Base-by-base conservation (phyloP, 2,888 invertebrate species). In the Sphaerophoria rueppellii region DNA sequence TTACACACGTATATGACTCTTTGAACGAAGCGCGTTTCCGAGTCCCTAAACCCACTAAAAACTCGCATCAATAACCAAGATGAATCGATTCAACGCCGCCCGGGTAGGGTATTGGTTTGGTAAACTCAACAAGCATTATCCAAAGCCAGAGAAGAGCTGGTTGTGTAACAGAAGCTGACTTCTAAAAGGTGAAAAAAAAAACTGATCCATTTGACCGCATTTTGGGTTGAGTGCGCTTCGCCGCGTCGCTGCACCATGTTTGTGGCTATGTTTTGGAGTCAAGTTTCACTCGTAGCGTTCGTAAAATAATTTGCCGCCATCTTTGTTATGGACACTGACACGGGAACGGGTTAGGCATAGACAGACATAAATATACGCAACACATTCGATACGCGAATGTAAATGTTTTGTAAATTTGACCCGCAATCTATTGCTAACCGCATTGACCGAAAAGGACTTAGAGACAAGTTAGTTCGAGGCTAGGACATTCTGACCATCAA, bases 371-470 rank as follows among this genome's bases (percentile, higher is more conserved):
- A 40, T n/a, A 54, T n/a, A 34, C 14, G 37, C 35, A 2, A 34
- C 46, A 57, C 0, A 9, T 16, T 43, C 43, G 40, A 1, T 6
- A 40, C 16, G 16, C 6, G 6, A 3, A 43, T 43, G 11, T 43
- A 9, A 67, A 14, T 14, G 14, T 75, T 71, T 65, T 34, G 52
- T 67, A 48, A 76, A 71, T 75, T 79, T 79, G 37, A 60, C 67
- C 72, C 24, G 60, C 58, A 60, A 74, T 74, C 82, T 78, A 82
- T 74, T 58, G 57, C 57, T 65, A 63, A 83, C 75, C 75, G 63
- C 81, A 69, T 52, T 80, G 76, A 52, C 80, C 85, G 46, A 73
- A 80, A 85, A 85, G 60, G 73, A 65, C 76, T 85, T 73, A 69
- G 58, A 37, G 69, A 55, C 67, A 40, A 40, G 67, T 54, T 54